Evolutionary conservation across 2,888 invertebrate genomes (phyloP).

Genomic region (Chironomus tentans): DNA sequence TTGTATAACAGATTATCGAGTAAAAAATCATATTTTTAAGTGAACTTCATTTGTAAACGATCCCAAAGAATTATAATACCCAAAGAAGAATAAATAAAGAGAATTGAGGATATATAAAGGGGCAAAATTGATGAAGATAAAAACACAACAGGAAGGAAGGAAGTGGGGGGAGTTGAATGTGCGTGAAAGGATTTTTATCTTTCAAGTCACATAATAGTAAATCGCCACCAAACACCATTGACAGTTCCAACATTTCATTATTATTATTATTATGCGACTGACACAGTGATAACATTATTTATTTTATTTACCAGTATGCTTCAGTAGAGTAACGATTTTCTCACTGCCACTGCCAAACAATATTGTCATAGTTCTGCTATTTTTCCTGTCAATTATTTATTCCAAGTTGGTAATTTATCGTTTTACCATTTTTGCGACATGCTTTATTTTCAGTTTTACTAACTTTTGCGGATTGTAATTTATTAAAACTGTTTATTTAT

Average conservation of each 20-base stretch:
- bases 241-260: slow-evolving; percentile 8
- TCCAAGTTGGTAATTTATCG: slow-evolving; percentile 3
- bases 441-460: neutral
- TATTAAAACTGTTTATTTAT: neutral
- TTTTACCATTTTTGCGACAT: neutral
- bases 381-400: slow-evolving; percentile 16
- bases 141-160: neutral
- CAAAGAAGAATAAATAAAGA: no score
- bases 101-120: no score
- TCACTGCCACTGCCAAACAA: neutral
- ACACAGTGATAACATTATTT: slow-evolving; percentile 23
- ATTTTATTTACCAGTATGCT: slow-evolving; percentile 5
- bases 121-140: no score
- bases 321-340: neutral
- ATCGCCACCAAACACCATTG: slow-evolving; percentile 7
- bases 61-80: no score
- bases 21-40: no score
- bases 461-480: neutral
- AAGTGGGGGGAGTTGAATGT: neutral
- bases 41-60: no score
- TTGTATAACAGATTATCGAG: no score
- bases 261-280: slow-evolving; percentile 13
- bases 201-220: slow-evolving; percentile 20
- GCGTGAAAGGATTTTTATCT: neutral
- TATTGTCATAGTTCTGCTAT: neutral